phyloP scores from a whole-genome alignment of 2,888 invertebrate species.

The Folsomia candida region DNA sequence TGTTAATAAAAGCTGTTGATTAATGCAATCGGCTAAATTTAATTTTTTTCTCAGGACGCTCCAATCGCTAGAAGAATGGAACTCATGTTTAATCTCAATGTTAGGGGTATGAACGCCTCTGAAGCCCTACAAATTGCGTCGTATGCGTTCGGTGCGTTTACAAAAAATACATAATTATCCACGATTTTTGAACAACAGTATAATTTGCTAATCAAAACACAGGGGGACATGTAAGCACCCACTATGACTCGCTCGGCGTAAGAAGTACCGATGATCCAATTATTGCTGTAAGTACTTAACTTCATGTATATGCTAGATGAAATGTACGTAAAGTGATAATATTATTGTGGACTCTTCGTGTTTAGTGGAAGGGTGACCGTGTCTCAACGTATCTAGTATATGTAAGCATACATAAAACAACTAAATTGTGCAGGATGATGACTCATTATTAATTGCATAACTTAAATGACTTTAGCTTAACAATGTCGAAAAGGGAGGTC shows the following conservation, averaged over 20 bases:
- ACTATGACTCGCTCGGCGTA: conserved; percentile 46
- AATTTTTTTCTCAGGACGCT: too few species aligned
- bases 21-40: too few species aligned
- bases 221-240: conserved; percentile 49
- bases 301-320: too few species aligned
- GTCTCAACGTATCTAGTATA: conserved; percentile 49
- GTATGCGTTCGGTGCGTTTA: conserved; percentile 45
- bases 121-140: conserved; percentile 44
- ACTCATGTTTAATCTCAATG: conserved; percentile 37
- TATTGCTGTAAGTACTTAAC: too few species aligned
- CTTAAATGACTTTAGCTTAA: conserved; percentile 40
- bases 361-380: conserved; percentile 48
- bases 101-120: conserved; percentile 42
- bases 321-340: too few species aligned
- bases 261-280: conserved; percentile 15
- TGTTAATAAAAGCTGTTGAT: too few species aligned
- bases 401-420: conserved; percentile 27
- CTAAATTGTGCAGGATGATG: too few species aligned
- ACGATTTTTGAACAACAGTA: not conserved
- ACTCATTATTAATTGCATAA: conserved; percentile 1
- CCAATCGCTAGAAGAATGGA: conserved; percentile 38
- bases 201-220: not conserved
- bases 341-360: too few species aligned
- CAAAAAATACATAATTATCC: not conserved
- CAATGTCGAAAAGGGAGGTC: conserved; percentile 50